Evolutionary conservation across 92 coral and sea anemone genomes (phyloP).

Genomic region (Galaxea fascicularis): DNA sequence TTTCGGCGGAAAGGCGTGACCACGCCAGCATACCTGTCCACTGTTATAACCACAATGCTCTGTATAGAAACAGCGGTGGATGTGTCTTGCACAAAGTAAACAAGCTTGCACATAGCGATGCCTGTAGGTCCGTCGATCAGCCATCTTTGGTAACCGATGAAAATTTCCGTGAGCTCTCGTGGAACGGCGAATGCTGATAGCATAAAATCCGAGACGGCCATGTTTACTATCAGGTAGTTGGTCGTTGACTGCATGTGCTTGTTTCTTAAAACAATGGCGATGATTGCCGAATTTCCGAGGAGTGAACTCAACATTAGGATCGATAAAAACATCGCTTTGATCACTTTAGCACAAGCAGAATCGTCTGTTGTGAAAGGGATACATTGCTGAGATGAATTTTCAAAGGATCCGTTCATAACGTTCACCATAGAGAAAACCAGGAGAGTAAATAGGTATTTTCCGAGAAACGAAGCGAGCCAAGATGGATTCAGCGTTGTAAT

Average conservation of each 20-base stretch:
- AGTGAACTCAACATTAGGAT: slow-evolving; percentile 50
- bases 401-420: slow-evolving; percentile 8
- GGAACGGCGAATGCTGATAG: slow-evolving; percentile 55
- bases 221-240: slow-evolving; percentile 68
- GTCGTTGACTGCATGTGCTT: slow-evolving; percentile 62
- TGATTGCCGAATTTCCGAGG: slow-evolving; percentile 67
- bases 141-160: slow-evolving; percentile 43
- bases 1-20: slow-evolving; percentile 42
- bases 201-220: slow-evolving; percentile 71
- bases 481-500: neutral
- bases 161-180: slow-evolving; percentile 32
- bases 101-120: slow-evolving; percentile 57
- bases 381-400: slow-evolving; percentile 11
- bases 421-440: no score
- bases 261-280: slow-evolving; percentile 48
- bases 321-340: slow-evolving; percentile 40
- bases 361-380: slow-evolving; percentile 15
- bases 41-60: slow-evolving; percentile 56
- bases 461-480: neutral
- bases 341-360: slow-evolving; percentile 13
- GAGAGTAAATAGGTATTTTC: no score
- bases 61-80: slow-evolving; percentile 59
- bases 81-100: slow-evolving; percentile 43
- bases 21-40: slow-evolving; percentile 59
- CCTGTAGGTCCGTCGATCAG: slow-evolving; percentile 56